Evolutionary conservation across 2,888 invertebrate genomes (phyloP).

Genomic region (Himalopsyche anomala): DNA sequence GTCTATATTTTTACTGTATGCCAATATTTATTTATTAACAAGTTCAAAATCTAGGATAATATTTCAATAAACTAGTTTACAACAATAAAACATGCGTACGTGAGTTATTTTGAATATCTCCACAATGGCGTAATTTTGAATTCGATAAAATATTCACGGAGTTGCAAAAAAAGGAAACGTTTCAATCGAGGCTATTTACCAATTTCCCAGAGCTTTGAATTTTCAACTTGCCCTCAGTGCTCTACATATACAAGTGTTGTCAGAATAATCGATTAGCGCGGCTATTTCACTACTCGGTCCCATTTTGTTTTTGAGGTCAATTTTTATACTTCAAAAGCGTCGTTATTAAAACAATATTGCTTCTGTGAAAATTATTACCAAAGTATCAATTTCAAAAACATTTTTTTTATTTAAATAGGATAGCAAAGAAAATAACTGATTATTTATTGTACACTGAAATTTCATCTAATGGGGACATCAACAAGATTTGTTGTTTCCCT

Average conservation of each 20-base stretch:
- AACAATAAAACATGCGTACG: background rate
- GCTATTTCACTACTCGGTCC: background rate
- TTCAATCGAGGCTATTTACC: slow-evolving; percentile 12
- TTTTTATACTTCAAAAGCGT: background rate
- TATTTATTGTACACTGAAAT: too few relatives aligned
- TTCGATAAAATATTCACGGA: background rate
- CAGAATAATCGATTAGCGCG: background rate
- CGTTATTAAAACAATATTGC: too few relatives aligned
- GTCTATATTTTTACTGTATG: too few relatives aligned
- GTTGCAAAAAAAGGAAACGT: slow-evolving; percentile 19
- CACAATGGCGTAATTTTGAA: background rate
- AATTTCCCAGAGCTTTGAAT: slow-evolving; percentile 26
- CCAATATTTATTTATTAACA: too few relatives aligned
- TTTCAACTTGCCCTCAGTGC: background rate
- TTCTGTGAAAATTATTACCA: too few relatives aligned
- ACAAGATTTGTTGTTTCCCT: too few relatives aligned
- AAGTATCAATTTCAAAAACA: too few relatives aligned
- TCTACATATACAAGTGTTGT: background rate
- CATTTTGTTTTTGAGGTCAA: background rate
- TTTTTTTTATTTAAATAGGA: too few relatives aligned
- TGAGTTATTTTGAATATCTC: background rate
- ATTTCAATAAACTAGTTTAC: background rate
- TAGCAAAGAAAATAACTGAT: too few relatives aligned
- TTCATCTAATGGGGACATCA: too few relatives aligned
- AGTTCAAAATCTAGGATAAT: background rate